These are phyloP conservation scores for Cybosia mesomella DNA, from an alignment of 2,888 invertebrate species.

Conservation along the genomic window DNA sequence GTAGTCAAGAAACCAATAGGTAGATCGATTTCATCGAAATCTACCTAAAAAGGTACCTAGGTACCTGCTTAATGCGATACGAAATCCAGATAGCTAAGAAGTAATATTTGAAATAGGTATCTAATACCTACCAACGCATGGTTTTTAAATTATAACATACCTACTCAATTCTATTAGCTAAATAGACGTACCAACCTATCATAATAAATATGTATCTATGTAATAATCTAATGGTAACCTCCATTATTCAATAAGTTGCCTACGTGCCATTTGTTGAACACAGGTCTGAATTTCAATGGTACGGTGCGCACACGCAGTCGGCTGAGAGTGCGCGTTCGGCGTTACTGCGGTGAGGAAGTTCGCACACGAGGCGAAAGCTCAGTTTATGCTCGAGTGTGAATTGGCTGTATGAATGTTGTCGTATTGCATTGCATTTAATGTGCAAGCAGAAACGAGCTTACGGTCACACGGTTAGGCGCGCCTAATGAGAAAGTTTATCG, in stretches of 20 bases:
- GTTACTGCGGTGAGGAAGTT: conserved; percentile 46
- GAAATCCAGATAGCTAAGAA: too few relatives aligned
- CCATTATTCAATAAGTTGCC: conserved; percentile 49
- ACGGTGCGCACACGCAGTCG: conserved; percentile 57
- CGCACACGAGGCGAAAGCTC: conserved; percentile 62
- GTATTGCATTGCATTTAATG: conserved; percentile 77
- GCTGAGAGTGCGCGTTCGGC: conserved; percentile 27
- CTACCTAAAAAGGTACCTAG: too few relatives aligned
- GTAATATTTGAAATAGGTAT: background rate
- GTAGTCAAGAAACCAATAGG: too few relatives aligned
- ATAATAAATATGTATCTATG: background rate
- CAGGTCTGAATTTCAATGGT: conserved; percentile 51
- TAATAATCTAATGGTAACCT: conserved; percentile 42
- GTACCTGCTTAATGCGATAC: too few relatives aligned
- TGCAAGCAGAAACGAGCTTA: conserved; percentile 82
- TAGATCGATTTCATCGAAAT: too few relatives aligned
- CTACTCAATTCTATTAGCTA: background rate
- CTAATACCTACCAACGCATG: too few relatives aligned
- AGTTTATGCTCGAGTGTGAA: conserved; percentile 66
- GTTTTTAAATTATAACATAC: too few relatives aligned
- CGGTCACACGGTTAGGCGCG: conserved; percentile 85
- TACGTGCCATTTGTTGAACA: conserved; percentile 49
- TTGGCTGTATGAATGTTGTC: conserved; percentile 71
- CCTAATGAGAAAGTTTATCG: conserved; percentile 87
- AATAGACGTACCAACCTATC: background rate